These are phyloP conservation scores for Cyclopterus lumpus DNA, from an alignment of 2,797 vertebrate genomes.

Conservation along the genomic window DNA sequence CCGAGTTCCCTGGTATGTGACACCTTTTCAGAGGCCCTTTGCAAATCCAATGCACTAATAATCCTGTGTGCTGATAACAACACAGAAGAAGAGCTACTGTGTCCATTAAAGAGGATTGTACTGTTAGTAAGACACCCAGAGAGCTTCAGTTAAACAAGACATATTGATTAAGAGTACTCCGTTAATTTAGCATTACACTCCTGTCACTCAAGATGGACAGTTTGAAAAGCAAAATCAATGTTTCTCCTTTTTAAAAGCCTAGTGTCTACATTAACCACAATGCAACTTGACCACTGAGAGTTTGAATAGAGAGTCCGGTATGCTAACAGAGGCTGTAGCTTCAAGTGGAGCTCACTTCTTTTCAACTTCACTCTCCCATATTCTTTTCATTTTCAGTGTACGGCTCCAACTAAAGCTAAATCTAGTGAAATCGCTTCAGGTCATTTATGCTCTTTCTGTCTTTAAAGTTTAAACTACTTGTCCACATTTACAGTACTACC, in stretches of 20 bases:
- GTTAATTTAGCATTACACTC: background rate
- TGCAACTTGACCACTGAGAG: background rate
- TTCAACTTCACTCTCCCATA: no score
- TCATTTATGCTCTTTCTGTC: background rate
- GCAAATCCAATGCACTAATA: constrained; percentile 41
- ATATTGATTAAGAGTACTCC: background rate
- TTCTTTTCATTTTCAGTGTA: background rate
- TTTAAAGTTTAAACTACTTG: background rate
- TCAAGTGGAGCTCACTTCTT: background rate
- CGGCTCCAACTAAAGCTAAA: background rate
- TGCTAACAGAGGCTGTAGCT: background rate
- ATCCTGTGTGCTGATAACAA: constrained; percentile 4
- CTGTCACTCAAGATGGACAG: background rate
- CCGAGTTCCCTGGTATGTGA: constrained; percentile 13
- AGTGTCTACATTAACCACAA: background rate
- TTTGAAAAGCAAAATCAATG: background rate
- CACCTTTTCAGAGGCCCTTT: constrained; percentile 24
- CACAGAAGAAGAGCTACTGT: constrained; percentile 1
- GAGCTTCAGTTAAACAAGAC: background rate
- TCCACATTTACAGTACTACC: background rate
- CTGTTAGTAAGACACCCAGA: background rate
- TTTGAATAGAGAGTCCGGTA: background rate
- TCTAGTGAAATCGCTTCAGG: background rate
- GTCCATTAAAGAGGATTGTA: constrained; percentile 21
- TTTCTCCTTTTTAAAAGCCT: background rate